Evolutionary conservation across 2,888 invertebrate genomes (phyloP), one percentile per base, ranked within the genome.

Genomic region (Ophion ellenae): DNA sequence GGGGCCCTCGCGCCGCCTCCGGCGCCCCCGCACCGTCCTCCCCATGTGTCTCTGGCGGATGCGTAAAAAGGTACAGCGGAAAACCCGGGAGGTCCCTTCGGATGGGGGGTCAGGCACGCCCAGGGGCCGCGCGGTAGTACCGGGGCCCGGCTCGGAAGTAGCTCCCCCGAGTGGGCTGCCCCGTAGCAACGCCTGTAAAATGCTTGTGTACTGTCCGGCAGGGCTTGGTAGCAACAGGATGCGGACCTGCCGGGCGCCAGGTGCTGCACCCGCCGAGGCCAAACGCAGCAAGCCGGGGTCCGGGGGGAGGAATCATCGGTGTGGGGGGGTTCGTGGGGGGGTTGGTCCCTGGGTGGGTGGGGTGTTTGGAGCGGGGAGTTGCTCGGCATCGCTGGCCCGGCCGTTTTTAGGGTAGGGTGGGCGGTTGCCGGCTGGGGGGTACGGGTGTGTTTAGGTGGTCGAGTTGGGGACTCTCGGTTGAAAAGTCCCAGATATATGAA

Each of bases 21-120:
- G 70, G 28, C 53, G 0, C 14, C 70, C 24, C 6, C n/a, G 71
- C 28, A 59, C 53, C 59, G 71, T 9, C 71, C 57, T 17, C 36
- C 32, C 36, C n/a, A 5, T 20, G 57, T 47, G 53, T 53, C 71
- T 71, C 71, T 57, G 71, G 57, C 71, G 71, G 59, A 57, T 71
- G 71, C 57, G 57, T 3, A 17, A 3, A 53, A 71, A 1, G 71
- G 71, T 59, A 57, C 71, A 57, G 71, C 57, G 59, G 17, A 17
- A 20, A 57, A 71, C 24, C 32, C 4, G 32, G 32, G 32, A 32
- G 32, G 32, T 4, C 32, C 32, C 32, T 32, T 32, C 32, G 32
- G 4, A 4, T 32, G 32, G 32, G 32, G 32, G 32, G 32, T 32
- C 32, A 32, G 32, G 32, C 32, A 32, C 32, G 32, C 32, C 32